phyloP scores from a whole-genome alignment of 1,140 invertebrate species.

The Drusus annulatus region DNA sequence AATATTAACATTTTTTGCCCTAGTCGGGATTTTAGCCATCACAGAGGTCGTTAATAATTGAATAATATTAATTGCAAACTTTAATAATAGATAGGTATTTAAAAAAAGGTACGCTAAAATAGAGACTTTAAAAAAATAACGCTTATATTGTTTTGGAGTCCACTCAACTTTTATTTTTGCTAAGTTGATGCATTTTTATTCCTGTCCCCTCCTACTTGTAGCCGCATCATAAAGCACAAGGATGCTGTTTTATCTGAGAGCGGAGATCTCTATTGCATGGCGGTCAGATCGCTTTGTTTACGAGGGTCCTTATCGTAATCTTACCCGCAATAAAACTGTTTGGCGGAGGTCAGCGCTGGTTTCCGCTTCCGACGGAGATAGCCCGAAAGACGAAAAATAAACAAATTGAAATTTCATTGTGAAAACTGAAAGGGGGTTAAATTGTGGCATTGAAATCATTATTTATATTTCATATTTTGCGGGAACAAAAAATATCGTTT shows the following conservation, averaged over 20 bases:
- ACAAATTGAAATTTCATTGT: conserved; percentile 35
- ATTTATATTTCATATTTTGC: too few relatives aligned
- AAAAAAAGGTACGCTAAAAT: too few relatives aligned
- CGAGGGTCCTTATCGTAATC: conserved; percentile 53
- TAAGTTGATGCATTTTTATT: background rate
- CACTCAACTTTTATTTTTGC: too few relatives aligned
- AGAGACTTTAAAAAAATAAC: too few relatives aligned
- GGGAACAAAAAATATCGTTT: too few relatives aligned
- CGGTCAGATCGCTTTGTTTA: conserved; percentile 31
- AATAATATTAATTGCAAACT: too few relatives aligned
- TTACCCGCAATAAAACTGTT: conserved; percentile 56
- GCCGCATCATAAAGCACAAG: conserved; percentile 1
- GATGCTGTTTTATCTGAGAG: conserved; percentile 6
- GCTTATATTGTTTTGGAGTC: too few relatives aligned
- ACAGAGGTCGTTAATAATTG: too few relatives aligned
- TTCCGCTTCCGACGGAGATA: background rate
- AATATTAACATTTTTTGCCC: too few relatives aligned
- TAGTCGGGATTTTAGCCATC: too few relatives aligned
- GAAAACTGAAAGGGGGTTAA: background rate
- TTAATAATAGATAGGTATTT: too few relatives aligned
- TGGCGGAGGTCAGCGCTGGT: conserved; percentile 51
- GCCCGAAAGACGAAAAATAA: background rate
- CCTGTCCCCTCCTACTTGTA: background rate
- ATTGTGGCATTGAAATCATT: too few relatives aligned
- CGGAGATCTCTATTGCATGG: conserved; percentile 17